Evolutionary conservation across 2,113 vertebrate species (phyloP).

Genomic region (Coracopsis vasa): DNA sequence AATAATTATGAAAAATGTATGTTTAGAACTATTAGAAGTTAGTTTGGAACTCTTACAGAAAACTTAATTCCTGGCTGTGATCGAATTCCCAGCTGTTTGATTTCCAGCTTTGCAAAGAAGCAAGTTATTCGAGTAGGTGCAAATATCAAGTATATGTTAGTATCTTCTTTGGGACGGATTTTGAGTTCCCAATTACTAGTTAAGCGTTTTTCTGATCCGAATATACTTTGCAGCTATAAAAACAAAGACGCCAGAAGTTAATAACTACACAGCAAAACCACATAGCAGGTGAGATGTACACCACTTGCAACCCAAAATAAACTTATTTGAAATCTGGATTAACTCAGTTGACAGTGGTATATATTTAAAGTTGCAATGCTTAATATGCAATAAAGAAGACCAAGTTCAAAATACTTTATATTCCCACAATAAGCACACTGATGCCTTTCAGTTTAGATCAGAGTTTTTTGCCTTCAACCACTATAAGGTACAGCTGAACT

Average conservation of each 20-base stretch:
- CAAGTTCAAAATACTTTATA: background rate
- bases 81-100: slow-evolving; percentile 87
- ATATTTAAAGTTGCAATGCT: background rate
- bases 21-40: background rate
- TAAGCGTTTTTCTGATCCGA: slow-evolving; percentile 86
- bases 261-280: background rate
- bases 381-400: background rate
- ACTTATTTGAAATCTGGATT: background rate
- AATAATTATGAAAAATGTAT: background rate
- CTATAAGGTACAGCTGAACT: background rate
- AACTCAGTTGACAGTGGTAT: background rate
- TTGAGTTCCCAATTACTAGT: slow-evolving; percentile 86
- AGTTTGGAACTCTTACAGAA: slow-evolving; percentile 78
- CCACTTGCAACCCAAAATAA: background rate
- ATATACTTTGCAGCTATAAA: slow-evolving; percentile 88
- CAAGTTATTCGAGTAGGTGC: slow-evolving; percentile 89
- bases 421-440: rapidly evolving
- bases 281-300: background rate
- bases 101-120: slow-evolving; percentile 95
- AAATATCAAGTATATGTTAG: slow-evolving; percentile 85
- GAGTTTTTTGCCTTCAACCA: background rate
- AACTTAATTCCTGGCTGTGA: slow-evolving; percentile 91
- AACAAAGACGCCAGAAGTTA: background rate
- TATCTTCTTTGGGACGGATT: slow-evolving; percentile 88
- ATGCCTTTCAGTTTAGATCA: background rate